Conservation (phyloP, 2,888 invertebrate species). For the Pachycephus smyrnensis region DNA sequence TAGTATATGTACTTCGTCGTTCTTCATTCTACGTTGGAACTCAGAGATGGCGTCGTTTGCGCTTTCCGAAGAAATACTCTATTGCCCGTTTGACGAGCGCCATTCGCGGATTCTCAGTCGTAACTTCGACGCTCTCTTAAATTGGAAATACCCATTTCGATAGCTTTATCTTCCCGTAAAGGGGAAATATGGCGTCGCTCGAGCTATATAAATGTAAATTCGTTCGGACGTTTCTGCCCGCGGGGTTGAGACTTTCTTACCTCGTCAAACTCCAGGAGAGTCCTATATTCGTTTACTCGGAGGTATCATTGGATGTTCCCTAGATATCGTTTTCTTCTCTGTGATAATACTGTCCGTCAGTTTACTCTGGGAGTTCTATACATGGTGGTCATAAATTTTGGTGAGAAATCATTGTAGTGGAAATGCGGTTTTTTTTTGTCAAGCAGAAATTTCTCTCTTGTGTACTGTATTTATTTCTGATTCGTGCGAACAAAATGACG, state of each 20-base stretch:
- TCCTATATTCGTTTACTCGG: neutral
- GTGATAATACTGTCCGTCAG: neutral
- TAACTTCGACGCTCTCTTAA: conserved; percentile 13
- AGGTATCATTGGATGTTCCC: neutral
- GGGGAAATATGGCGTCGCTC: conserved; percentile 28
- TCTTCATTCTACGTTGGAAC: neutral
- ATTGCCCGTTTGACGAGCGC: neutral
- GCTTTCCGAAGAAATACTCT: neutral
- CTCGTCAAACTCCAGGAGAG: neutral
- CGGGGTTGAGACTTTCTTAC: neutral
- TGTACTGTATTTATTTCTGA: neutral
- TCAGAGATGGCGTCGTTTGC: neutral
- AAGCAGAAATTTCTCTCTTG: neutral
- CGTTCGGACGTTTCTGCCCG: neutral
- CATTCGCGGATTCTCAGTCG: neutral
- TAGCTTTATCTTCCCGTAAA: conserved; percentile 28
- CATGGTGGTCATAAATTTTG: neutral
- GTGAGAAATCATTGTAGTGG: neutral
- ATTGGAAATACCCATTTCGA: conserved; percentile 21
- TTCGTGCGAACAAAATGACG: neutral
- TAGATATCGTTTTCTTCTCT: neutral
- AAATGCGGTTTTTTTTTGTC: neutral
- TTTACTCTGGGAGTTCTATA: neutral
- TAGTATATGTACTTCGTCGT: neutral
- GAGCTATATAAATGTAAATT: conserved; percentile 39